Evolutionary conservation across 2,888 invertebrate genomes (phyloP).

Genomic region (Theodoxus fluviatilis): DNA sequence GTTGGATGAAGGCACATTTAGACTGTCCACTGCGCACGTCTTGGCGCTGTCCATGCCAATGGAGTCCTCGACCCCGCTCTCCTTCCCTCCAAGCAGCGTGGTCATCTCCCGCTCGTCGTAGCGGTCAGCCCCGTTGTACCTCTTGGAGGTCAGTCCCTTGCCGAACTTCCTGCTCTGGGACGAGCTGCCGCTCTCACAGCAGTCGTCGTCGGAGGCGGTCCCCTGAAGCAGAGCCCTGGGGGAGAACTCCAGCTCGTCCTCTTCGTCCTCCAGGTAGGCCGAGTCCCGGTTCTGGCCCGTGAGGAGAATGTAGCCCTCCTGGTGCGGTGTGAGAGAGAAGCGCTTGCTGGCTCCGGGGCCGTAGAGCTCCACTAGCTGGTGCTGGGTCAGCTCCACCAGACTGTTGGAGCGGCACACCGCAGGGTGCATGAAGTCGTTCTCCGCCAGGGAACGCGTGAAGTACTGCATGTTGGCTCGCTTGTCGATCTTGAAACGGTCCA

Average conservation of each 20-base stretch:
- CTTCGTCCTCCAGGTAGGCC: conserved; percentile 42
- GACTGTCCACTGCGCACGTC: not conserved
- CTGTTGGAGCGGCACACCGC: conserved; percentile 42
- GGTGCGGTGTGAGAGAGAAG: conserved; percentile 42
- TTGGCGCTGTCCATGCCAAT: not conserved
- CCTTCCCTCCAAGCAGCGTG: conserved; percentile 23
- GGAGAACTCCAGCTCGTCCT: conserved; percentile 24
- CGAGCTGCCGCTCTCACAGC: conserved; percentile 28
- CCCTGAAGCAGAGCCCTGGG: conserved; percentile 33
- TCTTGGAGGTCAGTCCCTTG: not conserved
- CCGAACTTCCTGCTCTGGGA: not conserved
- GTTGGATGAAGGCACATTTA: not conserved
- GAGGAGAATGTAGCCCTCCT: conserved; percentile 44
- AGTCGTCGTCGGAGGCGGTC: conserved; percentile 42
- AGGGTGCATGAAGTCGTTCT: conserved; percentile 26
- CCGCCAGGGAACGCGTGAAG: conserved; percentile 31
- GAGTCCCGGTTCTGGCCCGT: conserved; percentile 37
- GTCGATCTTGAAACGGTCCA: conserved; percentile 22
- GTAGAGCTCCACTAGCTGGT: conserved; percentile 34
- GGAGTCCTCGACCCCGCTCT: conserved; percentile 15
- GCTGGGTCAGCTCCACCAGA: conserved; percentile 44
- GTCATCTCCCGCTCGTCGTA: not conserved
- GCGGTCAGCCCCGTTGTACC: conserved; percentile 5
- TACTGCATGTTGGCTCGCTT: conserved; percentile 30
- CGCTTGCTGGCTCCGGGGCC: conserved; percentile 35